These are phyloP conservation scores for Drosophila macrospina DNA, from an alignment of 2,888 invertebrate species.

Conservation along the genomic window DNA sequence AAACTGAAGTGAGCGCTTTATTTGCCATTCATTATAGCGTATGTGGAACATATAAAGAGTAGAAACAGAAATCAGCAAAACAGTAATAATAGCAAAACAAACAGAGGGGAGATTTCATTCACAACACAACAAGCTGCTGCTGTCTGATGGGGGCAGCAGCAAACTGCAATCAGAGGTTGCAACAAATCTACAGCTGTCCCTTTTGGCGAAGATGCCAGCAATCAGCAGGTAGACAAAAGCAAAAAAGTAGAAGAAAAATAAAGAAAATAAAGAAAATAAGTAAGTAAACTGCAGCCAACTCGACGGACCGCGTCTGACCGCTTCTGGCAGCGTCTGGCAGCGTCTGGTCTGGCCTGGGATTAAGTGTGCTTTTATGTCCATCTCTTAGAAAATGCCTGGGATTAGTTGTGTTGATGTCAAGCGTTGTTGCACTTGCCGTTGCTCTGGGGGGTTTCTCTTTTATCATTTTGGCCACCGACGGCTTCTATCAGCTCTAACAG, in stretches of 20 bases:
- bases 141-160: not conserved
- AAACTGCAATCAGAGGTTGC: conserved; percentile 34
- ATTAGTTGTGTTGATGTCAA: conserved; percentile 66
- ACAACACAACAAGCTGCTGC: not conserved
- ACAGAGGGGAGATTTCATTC: conserved; percentile 11
- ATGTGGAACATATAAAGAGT: not conserved
- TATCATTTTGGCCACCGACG: conserved; percentile 17
- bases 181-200: conserved; percentile 14
- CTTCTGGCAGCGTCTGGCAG: too few species aligned
- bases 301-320: too few species aligned
- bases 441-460: conserved; percentile 9
- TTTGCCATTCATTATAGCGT: not conserved
- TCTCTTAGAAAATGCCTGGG: conserved; percentile 61
- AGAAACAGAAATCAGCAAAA: not conserved
- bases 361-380: conserved; percentile 52
- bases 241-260: not conserved
- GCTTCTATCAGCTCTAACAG: conserved; percentile 39
- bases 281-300: too few species aligned
- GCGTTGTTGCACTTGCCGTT: conserved; percentile 6
- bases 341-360: conserved; percentile 16
- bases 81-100: conserved; percentile 7
- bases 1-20: too few species aligned
- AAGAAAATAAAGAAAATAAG: not conserved
- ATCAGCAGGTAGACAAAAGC: conserved; percentile 6
- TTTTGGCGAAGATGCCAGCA: conserved; percentile 2